Percentiles rank a stretch among this genome's conserved stretches.
These are phyloP conservation scores for Pentalonia nigronervosa DNA, from an alignment of 1,140 invertebrate genomes.

Conservation along the genomic window DNA sequence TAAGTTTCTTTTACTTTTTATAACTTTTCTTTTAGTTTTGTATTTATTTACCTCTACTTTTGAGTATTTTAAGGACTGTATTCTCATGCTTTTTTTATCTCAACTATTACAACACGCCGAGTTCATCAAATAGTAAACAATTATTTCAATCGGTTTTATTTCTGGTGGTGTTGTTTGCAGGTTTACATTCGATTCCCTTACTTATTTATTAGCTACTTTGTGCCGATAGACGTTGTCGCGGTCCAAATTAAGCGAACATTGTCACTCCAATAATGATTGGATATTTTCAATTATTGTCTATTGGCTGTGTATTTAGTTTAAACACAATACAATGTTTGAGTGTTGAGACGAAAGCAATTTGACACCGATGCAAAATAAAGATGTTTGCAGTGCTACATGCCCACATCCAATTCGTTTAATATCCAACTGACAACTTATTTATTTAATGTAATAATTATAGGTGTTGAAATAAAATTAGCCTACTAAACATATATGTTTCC, in stretches of 20 bases:
- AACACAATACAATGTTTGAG: not conserved
- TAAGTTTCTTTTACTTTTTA: not conserved
- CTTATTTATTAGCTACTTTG: not conserved
- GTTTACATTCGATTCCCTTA: not conserved
- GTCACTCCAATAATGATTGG: not conserved
- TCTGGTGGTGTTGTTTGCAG: not conserved
- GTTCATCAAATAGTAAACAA: not conserved
- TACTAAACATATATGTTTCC: not conserved
- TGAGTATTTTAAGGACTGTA: not conserved
- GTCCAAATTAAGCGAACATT: not conserved
- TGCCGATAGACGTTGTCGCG: not conserved
- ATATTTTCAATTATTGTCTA: not conserved
- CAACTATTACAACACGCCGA: not conserved
- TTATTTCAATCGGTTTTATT: conserved; percentile 18
- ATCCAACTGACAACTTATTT: not conserved
- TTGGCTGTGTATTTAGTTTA: not conserved
- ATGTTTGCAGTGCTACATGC: not conserved
- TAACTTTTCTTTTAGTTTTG: not conserved
- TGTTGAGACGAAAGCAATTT: not conserved
- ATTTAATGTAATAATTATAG: not conserved
- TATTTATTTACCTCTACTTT: not conserved
- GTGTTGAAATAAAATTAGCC: not conserved
- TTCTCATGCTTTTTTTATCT: not conserved
- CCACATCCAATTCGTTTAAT: too few species aligned
- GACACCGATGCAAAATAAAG: not conserved